phyloP scores from a whole-genome alignment of 1,140 invertebrate species.

The Brachionus sp. region DNA sequence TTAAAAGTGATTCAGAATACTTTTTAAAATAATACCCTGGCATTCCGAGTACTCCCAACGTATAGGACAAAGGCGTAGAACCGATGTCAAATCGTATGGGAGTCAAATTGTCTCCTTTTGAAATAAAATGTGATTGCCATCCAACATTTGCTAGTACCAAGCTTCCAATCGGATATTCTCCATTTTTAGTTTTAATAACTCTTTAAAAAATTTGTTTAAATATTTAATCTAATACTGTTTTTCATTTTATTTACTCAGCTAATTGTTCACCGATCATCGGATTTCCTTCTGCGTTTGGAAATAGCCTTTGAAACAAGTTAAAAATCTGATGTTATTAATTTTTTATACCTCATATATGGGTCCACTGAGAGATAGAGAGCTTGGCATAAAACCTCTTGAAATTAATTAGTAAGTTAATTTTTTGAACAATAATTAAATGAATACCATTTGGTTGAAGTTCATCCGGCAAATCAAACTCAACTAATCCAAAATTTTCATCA shows the following conservation, averaged over 20 bases:
- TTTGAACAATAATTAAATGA: neutral
- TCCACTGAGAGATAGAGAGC: slow-evolving; percentile 33
- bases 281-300: slow-evolving; percentile 4
- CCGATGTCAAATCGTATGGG: slow-evolving; percentile 42
- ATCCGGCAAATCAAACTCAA: slow-evolving; percentile 65
- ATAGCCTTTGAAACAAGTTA: slow-evolving; percentile 44
- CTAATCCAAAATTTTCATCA: slow-evolving; percentile 64
- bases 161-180: slow-evolving; percentile 55
- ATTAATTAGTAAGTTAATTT: neutral
- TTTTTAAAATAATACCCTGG: neutral
- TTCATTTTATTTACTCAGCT: slow-evolving; percentile 48
- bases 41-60: slow-evolving; percentile 31
- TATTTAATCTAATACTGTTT: slow-evolving; percentile 65
- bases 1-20: neutral
- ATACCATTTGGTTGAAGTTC: neutral
- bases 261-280: slow-evolving; percentile 38
- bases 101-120: slow-evolving; percentile 33
- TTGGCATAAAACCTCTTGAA: slow-evolving; percentile 2
- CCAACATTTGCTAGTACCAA: slow-evolving; percentile 64
- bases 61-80: slow-evolving; percentile 24
- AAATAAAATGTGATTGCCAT: slow-evolving; percentile 63
- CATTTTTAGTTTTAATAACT: slow-evolving; percentile 43
- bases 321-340: slow-evolving; percentile 47
- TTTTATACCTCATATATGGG: slow-evolving; percentile 28
- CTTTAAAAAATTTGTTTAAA: slow-evolving; percentile 60